A percentile compares a stretch with the other conserved stretches of the same genome.
Evolutionary conservation across 2,797 vertebrate genomes (phyloP).

Genomic region (Acipenser oxyrinchus): DNA sequence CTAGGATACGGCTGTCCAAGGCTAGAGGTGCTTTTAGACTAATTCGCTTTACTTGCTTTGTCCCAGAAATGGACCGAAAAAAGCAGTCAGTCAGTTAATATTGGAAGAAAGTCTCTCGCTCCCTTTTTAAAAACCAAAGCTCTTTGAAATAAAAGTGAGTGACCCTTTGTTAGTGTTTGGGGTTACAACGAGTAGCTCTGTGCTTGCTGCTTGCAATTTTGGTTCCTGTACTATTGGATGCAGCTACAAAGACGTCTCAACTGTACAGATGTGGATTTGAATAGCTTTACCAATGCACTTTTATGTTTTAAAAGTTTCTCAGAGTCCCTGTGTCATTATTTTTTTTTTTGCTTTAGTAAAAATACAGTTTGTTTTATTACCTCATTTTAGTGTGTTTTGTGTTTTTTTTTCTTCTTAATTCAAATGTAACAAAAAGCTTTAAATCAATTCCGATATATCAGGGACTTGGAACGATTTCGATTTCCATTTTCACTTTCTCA

Average conservation of each 20-base stretch:
- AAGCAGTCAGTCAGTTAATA: slow-evolving; percentile 9
- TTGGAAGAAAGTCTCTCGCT: neutral
- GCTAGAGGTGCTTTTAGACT: slow-evolving; percentile 20
- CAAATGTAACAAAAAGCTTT: slow-evolving; percentile 14
- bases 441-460: too few species aligned
- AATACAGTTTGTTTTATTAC: slow-evolving; percentile 38
- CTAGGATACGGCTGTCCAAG: slow-evolving; percentile 32
- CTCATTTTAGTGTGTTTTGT: slow-evolving; percentile 43
- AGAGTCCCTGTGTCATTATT: slow-evolving; percentile 59
- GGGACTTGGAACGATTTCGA: too few species aligned
- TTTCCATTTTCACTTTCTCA: too few species aligned
- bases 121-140: slow-evolving; percentile 25
- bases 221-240: slow-evolving; percentile 25
- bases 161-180: slow-evolving; percentile 18
- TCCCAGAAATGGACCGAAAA: slow-evolving; percentile 10
- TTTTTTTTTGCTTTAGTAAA: slow-evolving; percentile 26
- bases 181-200: slow-evolving; percentile 23
- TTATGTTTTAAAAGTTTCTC: slow-evolving; percentile 39
- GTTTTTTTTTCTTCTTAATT: slow-evolving; percentile 21
- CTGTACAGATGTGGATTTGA: slow-evolving; percentile 35
- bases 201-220: slow-evolving; percentile 23
- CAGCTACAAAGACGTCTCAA: neutral
- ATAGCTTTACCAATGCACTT: slow-evolving; percentile 79
- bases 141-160: slow-evolving; percentile 28
- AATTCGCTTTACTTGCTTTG: too few species aligned